A percentile compares a stretch with the other conserved stretches of the same genome.
phyloP scores from a whole-genome alignment of 1,140 invertebrate genomes.

The Lutraria rhynchaena region DNA sequence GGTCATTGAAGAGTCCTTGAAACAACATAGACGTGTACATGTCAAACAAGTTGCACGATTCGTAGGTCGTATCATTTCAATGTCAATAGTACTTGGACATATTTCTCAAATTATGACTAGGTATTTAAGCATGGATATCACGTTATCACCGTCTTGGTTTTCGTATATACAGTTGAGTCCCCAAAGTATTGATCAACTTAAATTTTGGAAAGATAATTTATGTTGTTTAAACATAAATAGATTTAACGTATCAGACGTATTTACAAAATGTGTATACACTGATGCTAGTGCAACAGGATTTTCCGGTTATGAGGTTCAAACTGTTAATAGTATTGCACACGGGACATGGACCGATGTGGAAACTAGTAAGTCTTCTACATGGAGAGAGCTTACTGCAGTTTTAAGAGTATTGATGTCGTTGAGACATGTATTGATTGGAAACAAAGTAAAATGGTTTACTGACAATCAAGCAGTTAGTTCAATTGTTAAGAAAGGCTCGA shows the following conservation, averaged over 20 bases:
- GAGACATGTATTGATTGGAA: background rate
- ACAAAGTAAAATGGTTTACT: slow-evolving; percentile 9
- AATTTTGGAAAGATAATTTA: slow-evolving; percentile 8
- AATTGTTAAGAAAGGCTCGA: slow-evolving; percentile 9
- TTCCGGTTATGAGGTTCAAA: slow-evolving; percentile 25
- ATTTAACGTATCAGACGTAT: background rate
- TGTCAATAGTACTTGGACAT: slow-evolving; percentile 5
- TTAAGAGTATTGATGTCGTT: slow-evolving; percentile 25
- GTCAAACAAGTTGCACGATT: slow-evolving; percentile 16
- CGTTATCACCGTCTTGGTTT: background rate
- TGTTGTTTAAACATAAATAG: slow-evolving; percentile 1
- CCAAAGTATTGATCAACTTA: background rate
- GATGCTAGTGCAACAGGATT: slow-evolving; percentile 19
- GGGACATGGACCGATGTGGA: slow-evolving; percentile 18
- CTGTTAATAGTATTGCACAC: slow-evolving; percentile 22
- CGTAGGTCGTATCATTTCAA: slow-evolving; percentile 24
- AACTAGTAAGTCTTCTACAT: slow-evolving; percentile 21
- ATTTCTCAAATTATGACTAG: slow-evolving; percentile 34
- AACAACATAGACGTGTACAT: background rate
- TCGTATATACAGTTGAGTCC: background rate
- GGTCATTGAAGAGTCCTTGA: background rate
- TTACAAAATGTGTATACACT: slow-evolving; percentile 34
- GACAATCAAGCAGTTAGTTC: background rate
- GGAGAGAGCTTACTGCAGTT: slow-evolving; percentile 37
- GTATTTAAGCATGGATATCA: slow-evolving; percentile 22